A percentile compares a stretch with the other conserved stretches of the same genome.
Conservation (phyloP, 2,888 invertebrate species). For the Gibbula magus region DNA sequence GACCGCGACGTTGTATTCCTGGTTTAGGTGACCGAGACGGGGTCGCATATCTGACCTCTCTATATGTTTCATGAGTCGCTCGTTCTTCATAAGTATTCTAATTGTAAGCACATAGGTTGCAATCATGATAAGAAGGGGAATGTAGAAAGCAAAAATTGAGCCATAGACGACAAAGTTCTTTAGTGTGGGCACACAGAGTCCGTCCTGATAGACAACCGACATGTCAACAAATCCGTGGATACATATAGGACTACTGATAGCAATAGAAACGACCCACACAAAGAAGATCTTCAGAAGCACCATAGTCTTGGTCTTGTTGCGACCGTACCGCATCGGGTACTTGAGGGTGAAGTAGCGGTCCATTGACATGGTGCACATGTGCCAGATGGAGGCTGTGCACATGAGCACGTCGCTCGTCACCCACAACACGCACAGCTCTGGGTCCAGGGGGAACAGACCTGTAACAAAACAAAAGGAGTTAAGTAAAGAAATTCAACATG, state of each 20-base stretch:
- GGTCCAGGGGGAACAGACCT: constrained; percentile 89
- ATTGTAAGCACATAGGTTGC: constrained; percentile 94
- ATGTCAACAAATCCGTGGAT: constrained; percentile 68
- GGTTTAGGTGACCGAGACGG: not conserved
- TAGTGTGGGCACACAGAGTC: constrained; percentile 65
- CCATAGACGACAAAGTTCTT: constrained; percentile 82
- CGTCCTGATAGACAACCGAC: constrained; percentile 60
- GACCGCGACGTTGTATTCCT: not conserved
- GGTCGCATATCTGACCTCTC: constrained; percentile 53
- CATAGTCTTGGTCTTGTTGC: constrained; percentile 72
- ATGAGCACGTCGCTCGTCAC: constrained; percentile 79
- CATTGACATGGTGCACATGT: constrained; percentile 79
- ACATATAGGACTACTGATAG: constrained; percentile 75
- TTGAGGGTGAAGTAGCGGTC: constrained; percentile 89
- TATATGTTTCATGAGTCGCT: constrained; percentile 62
- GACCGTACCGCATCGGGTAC: constrained; percentile 87
- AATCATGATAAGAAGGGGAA: constrained; percentile 95
- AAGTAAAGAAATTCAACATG: not conserved
- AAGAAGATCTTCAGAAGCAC: constrained; percentile 87
- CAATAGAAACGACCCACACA: constrained; percentile 91
- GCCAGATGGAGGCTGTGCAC: constrained; percentile 79
- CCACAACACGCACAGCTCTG: constrained; percentile 85
- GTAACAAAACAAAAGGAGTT: constrained; percentile 52
- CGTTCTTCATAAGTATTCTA: constrained; percentile 87
- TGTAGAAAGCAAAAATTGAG: constrained; percentile 95